These are phyloP conservation scores for Dromiciops gliroides DNA, from an alignment of 2,113 vertebrate species.

Conservation along the genomic window DNA sequence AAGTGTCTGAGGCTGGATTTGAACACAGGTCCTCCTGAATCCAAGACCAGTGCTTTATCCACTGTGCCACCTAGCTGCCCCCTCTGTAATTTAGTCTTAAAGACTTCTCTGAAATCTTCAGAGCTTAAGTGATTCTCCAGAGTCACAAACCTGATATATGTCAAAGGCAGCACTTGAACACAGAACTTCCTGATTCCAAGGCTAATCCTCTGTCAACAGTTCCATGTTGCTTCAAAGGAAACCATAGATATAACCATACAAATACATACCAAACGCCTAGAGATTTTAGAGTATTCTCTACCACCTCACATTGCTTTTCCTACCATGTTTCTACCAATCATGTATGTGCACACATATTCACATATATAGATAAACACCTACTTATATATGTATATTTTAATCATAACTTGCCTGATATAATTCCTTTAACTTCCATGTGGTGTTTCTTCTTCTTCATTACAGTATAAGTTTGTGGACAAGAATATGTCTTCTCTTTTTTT, in stretches of 20 bases:
- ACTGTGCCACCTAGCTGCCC: no score
- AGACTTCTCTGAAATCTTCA: not conserved
- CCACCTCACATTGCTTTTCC: not conserved
- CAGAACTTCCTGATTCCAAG: not conserved
- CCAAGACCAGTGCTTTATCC: no score
- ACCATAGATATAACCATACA: not conserved
- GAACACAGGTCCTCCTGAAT: no score
- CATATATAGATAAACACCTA: not conserved
- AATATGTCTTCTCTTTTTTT: not conserved
- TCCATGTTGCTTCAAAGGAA: not conserved
- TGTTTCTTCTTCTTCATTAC: not conserved
- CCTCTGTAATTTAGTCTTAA: not conserved
- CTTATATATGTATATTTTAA: not conserved
- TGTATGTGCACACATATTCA: not conserved
- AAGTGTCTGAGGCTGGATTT: no score
- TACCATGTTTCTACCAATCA: not conserved
- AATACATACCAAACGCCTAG: not conserved
- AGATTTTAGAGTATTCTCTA: not conserved
- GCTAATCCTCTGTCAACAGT: not conserved
- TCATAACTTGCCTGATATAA: not conserved
- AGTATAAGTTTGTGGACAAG: not conserved
- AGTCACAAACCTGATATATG: not conserved
- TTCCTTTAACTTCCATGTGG: not conserved
- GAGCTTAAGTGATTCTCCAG: not conserved
- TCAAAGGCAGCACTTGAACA: not conserved